A percentile compares a stretch with the other conserved stretches of the same genome.
phyloP scores from a whole-genome alignment of 1,140 invertebrate species.

The Linepithema humile region DNA sequence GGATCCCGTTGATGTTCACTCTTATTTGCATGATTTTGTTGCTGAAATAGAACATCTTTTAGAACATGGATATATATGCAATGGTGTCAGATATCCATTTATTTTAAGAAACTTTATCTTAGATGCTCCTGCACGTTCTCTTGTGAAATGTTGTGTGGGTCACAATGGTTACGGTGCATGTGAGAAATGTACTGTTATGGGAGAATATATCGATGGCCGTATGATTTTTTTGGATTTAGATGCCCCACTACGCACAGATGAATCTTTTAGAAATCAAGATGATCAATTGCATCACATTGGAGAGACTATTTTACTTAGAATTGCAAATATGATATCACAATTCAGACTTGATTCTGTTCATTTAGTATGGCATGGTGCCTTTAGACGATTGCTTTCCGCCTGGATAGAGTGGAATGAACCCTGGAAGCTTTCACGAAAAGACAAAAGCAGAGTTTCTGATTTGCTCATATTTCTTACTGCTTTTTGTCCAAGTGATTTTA shows the following conservation, averaged over 20 bases:
- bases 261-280: conserved; percentile 7
- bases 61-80: not conserved
- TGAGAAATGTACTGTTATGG: not conserved
- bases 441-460: not conserved
- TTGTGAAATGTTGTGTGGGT: not conserved
- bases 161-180: not conserved
- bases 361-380: not conserved
- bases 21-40: not conserved
- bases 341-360: not conserved
- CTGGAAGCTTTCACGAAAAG: not conserved
- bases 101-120: not conserved
- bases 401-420: not conserved
- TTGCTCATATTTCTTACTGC: not conserved
- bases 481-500: not conserved
- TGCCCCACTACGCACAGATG: not conserved
- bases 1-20: not conserved
- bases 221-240: not conserved
- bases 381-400: not conserved
- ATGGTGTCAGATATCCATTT: not conserved
- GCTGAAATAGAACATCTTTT: not conserved
- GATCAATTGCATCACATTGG: not conserved
- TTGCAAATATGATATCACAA: not conserved
- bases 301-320: not conserved
- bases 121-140: not conserved
- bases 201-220: not conserved